Conservation (phyloP, 2,888 invertebrate genomes). For the Parascotia fuliginaria region DNA sequence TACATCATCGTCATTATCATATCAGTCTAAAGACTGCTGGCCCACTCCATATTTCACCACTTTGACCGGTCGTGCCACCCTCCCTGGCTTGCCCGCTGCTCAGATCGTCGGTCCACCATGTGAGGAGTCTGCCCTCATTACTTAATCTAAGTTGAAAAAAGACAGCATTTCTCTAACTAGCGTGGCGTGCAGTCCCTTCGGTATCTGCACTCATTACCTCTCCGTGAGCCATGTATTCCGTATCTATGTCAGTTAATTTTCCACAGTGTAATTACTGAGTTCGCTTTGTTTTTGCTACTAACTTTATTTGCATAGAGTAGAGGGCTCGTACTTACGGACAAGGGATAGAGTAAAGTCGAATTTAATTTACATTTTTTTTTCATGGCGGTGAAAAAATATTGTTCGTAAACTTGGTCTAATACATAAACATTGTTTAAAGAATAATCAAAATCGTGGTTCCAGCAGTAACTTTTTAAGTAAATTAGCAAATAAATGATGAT, state of each 20-base stretch:
- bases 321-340: conserved; percentile 59
- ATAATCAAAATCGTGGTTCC: too few species aligned
- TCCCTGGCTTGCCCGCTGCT: too few species aligned
- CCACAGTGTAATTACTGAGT: conserved; percentile 83
- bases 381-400: too few species aligned
- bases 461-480: too few species aligned
- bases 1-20: too few species aligned
- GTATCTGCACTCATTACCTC: conserved; percentile 78
- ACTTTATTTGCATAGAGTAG: conserved; percentile 83
- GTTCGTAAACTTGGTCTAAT: too few species aligned
- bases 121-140: conserved; percentile 34
- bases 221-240: conserved; percentile 68
- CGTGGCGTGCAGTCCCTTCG: conserved; percentile 67
- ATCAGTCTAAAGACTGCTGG: too few species aligned
- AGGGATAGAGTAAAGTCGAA: conserved; percentile 47
- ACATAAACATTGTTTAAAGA: too few species aligned
- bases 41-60: too few species aligned
- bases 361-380: not conserved
- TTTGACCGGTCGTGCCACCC: too few species aligned
- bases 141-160: conserved; percentile 27
- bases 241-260: conserved; percentile 84
- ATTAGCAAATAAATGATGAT: too few species aligned
- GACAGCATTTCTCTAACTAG: conserved; percentile 45
- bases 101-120: too few species aligned
- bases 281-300: conserved; percentile 84